A percentile compares a stretch with the other conserved stretches of the same genome.
Conservation (phyloP, 2,888 invertebrate species). For the Rhingia rostrata region DNA sequence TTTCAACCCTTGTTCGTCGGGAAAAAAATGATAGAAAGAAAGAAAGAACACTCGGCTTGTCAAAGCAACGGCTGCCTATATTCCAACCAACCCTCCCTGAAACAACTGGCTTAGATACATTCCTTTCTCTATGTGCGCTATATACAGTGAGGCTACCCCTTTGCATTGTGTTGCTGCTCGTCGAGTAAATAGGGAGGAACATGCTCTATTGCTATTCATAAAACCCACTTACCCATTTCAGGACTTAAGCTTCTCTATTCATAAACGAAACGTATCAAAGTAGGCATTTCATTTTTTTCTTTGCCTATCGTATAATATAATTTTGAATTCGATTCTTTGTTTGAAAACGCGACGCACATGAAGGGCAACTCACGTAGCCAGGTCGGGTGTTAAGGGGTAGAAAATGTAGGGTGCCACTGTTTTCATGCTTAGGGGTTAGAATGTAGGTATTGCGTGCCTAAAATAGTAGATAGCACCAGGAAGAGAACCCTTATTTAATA, state of each 20-base stretch:
- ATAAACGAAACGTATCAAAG: conserved; percentile 70
- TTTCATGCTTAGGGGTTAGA: conserved; percentile 55
- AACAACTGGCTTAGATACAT: conserved; percentile 72
- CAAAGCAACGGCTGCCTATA: conserved; percentile 72
- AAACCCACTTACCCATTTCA: conserved; percentile 75
- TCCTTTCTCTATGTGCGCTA: conserved; percentile 15
- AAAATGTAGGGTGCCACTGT: conserved; percentile 68
- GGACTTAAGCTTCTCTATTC: conserved; percentile 74
- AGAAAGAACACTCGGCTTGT: conserved; percentile 58
- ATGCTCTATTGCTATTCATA: conserved; percentile 70
- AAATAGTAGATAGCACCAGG: conserved; percentile 25
- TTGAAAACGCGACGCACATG: conserved; percentile 42
- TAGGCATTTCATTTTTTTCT: conserved; percentile 66
- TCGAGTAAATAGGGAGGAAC: conserved; percentile 62
- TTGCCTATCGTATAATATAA: conserved; percentile 31
- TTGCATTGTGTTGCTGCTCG: conserved; percentile 50
- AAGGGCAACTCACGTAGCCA: conserved; percentile 32
- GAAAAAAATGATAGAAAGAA: conserved; percentile 13
- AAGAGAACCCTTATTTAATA: conserved; percentile 58
- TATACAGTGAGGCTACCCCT: conserved; percentile 55
- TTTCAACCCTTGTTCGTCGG: conserved; percentile 67
- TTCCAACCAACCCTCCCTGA: conserved; percentile 63
- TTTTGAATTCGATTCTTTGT: conserved; percentile 71
- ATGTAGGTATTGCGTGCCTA: conserved; percentile 60
- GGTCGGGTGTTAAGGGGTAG: conserved; percentile 44